These are phyloP conservation scores for Drosophila ambigua DNA, from an alignment of 1,140 invertebrate genomes.

Conservation along the genomic window DNA sequence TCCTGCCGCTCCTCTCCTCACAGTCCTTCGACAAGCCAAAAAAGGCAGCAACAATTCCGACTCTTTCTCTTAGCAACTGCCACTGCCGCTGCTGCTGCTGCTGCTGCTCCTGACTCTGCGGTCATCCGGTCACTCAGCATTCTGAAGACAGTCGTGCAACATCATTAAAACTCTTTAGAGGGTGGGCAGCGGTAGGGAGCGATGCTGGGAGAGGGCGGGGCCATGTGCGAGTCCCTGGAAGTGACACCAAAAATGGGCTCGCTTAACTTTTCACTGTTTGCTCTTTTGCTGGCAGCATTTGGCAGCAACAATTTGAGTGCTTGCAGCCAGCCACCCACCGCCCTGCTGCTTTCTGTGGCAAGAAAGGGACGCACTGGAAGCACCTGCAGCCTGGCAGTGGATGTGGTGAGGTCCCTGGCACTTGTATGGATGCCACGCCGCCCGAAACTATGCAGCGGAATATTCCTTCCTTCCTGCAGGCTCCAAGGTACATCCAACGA, in stretches of 20 bases:
- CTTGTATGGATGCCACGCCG: conserved; percentile 18
- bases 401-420: neutral
- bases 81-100: conserved; percentile 2
- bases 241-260: conserved; percentile 56
- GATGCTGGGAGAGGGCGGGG: conserved; percentile 2
- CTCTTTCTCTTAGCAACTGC: neutral
- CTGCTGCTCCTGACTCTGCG: conserved; percentile 40
- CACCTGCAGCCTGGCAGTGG: no score
- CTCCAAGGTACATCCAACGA: conserved; percentile 1
- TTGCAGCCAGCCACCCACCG: neutral
- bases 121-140: conserved; percentile 61
- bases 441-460: conserved; percentile 12
- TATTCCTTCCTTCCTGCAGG: neutral
- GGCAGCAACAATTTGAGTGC: conserved; percentile 53
- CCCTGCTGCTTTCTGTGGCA: neutral
- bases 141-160: conserved; percentile 60
- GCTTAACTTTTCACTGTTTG: conserved; percentile 73
- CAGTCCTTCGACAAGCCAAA: conserved; percentile 27
- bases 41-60: conserved; percentile 11
- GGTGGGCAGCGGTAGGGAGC: neutral
- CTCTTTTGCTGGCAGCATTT: conserved; percentile 47
- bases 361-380: no score
- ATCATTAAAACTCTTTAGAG: conserved; percentile 66
- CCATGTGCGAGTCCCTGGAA: conserved; percentile 15
- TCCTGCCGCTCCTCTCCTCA: neutral